These are phyloP conservation scores for Garra rufa DNA, from an alignment of 2,113 vertebrate species.

Conservation along the genomic window DNA sequence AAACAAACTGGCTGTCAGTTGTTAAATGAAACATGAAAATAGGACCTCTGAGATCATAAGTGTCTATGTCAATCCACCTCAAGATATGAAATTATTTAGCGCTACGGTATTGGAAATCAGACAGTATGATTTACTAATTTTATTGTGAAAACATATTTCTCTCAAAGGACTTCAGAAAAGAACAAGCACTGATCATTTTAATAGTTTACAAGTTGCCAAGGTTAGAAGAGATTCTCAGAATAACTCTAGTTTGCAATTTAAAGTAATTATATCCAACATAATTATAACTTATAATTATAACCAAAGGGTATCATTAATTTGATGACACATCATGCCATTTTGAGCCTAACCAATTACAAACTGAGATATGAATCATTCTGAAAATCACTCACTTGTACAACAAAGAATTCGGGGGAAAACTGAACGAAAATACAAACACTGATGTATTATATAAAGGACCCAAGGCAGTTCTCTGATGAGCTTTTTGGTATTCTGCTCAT, in stretches of 20 bases:
- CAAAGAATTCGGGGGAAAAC: not conserved
- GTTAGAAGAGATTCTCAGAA: constrained; percentile 7
- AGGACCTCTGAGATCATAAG: not conserved
- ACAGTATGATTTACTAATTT: not conserved
- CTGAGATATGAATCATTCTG: constrained; percentile 18
- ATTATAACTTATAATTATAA: constrained; percentile 40
- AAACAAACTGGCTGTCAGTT: constrained; percentile 10
- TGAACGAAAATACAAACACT: not conserved
- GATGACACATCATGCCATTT: constrained; percentile 34
- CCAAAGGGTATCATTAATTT: constrained; percentile 44
- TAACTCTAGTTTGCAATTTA: constrained; percentile 23
- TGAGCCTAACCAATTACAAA: constrained; percentile 29
- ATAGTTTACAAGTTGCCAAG: constrained; percentile 4
- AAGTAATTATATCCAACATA: constrained; percentile 38
- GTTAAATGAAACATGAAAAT: constrained; percentile 21
- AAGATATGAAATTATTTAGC: not conserved
- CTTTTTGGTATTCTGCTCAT: not conserved
- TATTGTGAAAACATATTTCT: not conserved
- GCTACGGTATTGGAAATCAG: not conserved
- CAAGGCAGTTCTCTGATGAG: not conserved
- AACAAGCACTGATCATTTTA: not conserved
- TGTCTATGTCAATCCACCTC: not conserved
- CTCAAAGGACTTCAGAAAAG: constrained; percentile 18
- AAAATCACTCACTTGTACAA: constrained; percentile 15
- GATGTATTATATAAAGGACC: not conserved